Conservation (phyloP, 1,140 invertebrate genomes). For the Lasaia peninsularis region DNA sequence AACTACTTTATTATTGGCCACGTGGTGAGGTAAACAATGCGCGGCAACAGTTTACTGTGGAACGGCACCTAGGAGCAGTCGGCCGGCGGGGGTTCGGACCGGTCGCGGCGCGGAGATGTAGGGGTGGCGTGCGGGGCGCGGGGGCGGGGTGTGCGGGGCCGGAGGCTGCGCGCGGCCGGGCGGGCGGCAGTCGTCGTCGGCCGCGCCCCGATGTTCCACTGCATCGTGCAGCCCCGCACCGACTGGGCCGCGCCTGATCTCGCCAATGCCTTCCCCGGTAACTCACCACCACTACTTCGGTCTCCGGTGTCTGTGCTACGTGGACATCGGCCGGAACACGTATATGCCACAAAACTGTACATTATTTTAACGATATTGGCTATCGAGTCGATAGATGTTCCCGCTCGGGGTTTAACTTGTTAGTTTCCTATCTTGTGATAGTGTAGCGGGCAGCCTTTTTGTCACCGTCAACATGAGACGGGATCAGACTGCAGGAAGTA, state of each 20-base stretch:
- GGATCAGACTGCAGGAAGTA: too few relatives aligned
- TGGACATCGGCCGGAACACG: too few relatives aligned
- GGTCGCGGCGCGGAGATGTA: not conserved
- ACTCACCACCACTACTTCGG: not conserved
- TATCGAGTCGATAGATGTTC: too few relatives aligned
- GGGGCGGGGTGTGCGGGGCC: constrained; percentile 16
- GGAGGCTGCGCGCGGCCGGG: constrained; percentile 22
- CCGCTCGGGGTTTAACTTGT: too few relatives aligned
- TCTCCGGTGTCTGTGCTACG: not conserved
- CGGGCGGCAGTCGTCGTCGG: constrained; percentile 24
- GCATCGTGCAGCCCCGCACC: constrained; percentile 88
- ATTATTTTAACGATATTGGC: too few relatives aligned
- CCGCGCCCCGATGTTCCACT: constrained; percentile 83
- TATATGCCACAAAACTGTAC: too few relatives aligned
- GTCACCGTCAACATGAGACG: too few relatives aligned
- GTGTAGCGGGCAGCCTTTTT: too few relatives aligned
- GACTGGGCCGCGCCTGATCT: constrained; percentile 87
- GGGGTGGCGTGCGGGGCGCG: constrained; percentile 1
- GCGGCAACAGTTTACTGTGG: too few relatives aligned
- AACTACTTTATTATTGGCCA: too few relatives aligned
- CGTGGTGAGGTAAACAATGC: too few relatives aligned
- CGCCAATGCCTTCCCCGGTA: constrained; percentile 89
- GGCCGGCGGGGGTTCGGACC: not conserved
- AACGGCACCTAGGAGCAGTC: not conserved
- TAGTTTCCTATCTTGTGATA: too few relatives aligned